These are phyloP conservation scores for Pogoniulus pusillus DNA, from an alignment of 2,797 vertebrate genomes.

Conservation along the genomic window DNA sequence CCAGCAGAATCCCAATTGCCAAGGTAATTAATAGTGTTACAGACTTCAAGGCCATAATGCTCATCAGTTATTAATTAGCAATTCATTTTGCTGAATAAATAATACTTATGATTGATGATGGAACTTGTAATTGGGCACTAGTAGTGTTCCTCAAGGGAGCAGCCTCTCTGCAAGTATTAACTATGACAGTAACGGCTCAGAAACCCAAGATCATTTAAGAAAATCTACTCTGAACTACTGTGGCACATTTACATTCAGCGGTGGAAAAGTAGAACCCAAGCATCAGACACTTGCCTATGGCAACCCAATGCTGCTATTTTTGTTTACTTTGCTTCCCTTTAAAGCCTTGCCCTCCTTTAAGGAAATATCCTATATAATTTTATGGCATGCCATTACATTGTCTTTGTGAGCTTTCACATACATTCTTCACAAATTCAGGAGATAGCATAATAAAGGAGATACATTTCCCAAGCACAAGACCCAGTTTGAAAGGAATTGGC, in stretches of 20 bases:
- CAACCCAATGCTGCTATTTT: constrained; percentile 12
- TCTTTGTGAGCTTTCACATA: constrained; percentile 40
- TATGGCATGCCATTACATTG: neutral
- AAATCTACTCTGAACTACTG: constrained; percentile 70
- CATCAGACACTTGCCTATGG: neutral
- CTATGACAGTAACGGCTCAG: constrained; percentile 83
- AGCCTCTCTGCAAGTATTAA: constrained; percentile 87
- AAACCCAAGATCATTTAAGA: constrained; percentile 69
- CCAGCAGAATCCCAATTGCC: constrained; percentile 87
- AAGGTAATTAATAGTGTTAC: constrained; percentile 96
- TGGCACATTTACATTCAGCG: constrained; percentile 61
- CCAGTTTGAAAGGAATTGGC: constrained; percentile 22
- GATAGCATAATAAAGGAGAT: constrained; percentile 1
- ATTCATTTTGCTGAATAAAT: constrained; percentile 99
- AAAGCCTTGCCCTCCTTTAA: neutral
- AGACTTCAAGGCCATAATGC: constrained; percentile 98
- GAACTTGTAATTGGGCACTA: constrained; percentile 98
- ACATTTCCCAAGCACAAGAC: neutral
- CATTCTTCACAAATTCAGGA: constrained; percentile 11
- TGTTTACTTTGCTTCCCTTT: neutral
- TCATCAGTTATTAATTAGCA: constrained; percentile 99
- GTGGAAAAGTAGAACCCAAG: constrained; percentile 27
- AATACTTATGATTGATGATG: constrained; percentile 99
- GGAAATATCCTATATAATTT: constrained; percentile 12
- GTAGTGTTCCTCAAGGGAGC: constrained; percentile 87